Evolutionary conservation across 2,888 invertebrate species (phyloP).

Genomic region (Cryptops parisi): DNA sequence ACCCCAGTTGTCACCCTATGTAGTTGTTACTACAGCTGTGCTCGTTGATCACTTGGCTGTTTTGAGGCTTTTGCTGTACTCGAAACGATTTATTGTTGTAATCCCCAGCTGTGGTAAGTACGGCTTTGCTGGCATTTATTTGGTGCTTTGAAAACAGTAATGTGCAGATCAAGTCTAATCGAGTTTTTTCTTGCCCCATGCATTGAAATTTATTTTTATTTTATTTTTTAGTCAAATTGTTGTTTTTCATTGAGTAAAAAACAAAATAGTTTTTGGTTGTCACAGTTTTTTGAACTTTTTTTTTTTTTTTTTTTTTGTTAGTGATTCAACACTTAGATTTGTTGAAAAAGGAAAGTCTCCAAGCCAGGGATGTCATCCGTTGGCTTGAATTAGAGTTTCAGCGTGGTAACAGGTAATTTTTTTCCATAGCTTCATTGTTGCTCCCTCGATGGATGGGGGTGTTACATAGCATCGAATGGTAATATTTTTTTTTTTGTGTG

Average conservation of each 20-base stretch:
- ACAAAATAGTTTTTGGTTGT: background rate
- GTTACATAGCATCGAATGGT: too few relatives aligned
- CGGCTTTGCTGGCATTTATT: too few relatives aligned
- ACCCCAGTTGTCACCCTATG: conserved; percentile 54
- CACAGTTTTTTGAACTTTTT: too few relatives aligned
- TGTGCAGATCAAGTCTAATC: too few relatives aligned
- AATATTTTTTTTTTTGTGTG: too few relatives aligned
- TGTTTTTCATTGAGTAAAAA: background rate
- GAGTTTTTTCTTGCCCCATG: too few relatives aligned
- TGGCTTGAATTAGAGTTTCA: conserved; percentile 81
- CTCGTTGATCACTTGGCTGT: conserved; percentile 58
- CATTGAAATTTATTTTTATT: too few relatives aligned
- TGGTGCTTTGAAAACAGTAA: too few relatives aligned
- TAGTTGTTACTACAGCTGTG: conserved; percentile 73
- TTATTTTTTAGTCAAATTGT: too few relatives aligned
- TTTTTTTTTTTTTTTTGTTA: conserved; percentile 34
- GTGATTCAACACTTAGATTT: conserved; percentile 79
- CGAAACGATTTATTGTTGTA: conserved; percentile 70
- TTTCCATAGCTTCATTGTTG: background rate
- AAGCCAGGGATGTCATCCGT: conserved; percentile 79
- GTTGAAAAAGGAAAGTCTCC: conserved; percentile 64
- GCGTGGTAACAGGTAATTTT: conserved; percentile 56
- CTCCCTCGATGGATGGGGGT: too few relatives aligned
- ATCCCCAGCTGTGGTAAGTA: conserved; percentile 71
- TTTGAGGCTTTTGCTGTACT: conserved; percentile 65